Conservation (phyloP, 2,888 invertebrate species). For the Pherbina coryleti region DNA sequence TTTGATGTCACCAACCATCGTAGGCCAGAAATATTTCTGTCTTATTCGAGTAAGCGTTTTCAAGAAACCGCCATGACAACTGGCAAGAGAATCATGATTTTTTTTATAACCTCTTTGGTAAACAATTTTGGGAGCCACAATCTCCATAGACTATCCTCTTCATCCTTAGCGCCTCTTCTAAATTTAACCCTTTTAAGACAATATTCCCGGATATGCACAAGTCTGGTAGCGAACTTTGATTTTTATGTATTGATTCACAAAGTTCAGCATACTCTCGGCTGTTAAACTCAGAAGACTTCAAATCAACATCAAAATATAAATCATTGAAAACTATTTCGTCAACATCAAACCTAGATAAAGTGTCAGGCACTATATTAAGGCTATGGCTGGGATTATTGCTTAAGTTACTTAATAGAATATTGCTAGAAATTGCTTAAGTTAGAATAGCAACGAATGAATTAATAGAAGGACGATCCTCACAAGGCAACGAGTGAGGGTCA, state of each 20-base stretch:
- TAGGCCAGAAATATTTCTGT: conserved; percentile 8
- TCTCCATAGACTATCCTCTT: background rate
- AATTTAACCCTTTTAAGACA: background rate
- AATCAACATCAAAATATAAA: background rate
- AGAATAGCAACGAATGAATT: no score
- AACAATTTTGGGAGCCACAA: background rate
- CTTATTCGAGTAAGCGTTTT: background rate
- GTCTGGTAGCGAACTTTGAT: background rate
- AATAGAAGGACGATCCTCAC: no score
- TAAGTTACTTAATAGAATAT: no score
- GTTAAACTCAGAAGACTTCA: no score
- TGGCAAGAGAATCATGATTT: background rate
- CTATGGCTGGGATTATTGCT: no score
- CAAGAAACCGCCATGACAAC: background rate
- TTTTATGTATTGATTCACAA: background rate
- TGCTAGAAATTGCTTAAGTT: no score
- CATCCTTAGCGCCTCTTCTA: no score
- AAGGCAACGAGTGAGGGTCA: no score
- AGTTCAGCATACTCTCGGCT: no score
- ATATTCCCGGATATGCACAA: background rate
- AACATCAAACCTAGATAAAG: background rate
- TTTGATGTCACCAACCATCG: background rate
- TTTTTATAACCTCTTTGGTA: background rate
- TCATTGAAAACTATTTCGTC: background rate
- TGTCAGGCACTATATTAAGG: background rate